These are phyloP conservation scores for Ypsolopha scabrella DNA, from an alignment of 2,888 invertebrate species.

Conservation along the genomic window DNA sequence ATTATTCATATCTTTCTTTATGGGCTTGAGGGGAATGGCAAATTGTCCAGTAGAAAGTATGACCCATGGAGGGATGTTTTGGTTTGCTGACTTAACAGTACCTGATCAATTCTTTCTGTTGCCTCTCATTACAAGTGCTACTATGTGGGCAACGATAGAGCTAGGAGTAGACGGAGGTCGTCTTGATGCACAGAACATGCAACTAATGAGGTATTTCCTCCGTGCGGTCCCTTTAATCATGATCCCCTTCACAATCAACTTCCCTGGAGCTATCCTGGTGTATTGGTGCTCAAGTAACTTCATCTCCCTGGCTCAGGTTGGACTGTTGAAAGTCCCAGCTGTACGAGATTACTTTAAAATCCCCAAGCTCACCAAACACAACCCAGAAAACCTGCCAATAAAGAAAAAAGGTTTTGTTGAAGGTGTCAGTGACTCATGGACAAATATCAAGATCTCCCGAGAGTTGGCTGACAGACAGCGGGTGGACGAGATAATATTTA, in stretches of 20 bases:
- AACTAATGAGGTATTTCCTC: constrained; percentile 79
- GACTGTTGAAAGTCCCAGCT: constrained; percentile 78
- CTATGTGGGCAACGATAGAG: constrained; percentile 86
- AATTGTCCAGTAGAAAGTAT: constrained; percentile 92
- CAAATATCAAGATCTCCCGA: constrained; percentile 82
- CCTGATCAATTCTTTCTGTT: constrained; percentile 91
- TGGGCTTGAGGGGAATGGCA: constrained; percentile 89
- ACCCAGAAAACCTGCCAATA: constrained; percentile 69
- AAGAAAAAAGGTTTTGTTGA: constrained; percentile 83
- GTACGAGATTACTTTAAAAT: constrained; percentile 85
- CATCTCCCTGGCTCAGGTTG: constrained; percentile 85
- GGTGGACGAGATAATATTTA: constrained; percentile 83
- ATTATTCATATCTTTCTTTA: constrained; percentile 92
- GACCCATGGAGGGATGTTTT: constrained; percentile 87
- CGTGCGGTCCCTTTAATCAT: constrained; percentile 82
- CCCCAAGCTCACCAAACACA: constrained; percentile 69
- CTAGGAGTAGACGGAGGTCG: constrained; percentile 82
- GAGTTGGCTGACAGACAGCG: constrained; percentile 82
- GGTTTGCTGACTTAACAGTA: constrained; percentile 94
- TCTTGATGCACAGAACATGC: constrained; percentile 75
- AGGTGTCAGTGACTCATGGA: constrained; percentile 85
- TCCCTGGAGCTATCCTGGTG: constrained; percentile 87
- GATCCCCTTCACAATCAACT: constrained; percentile 88
- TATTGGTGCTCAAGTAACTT: constrained; percentile 94
- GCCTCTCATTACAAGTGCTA: constrained; percentile 86